Conservation (phyloP, 2,113 vertebrate species). For the Microcebus lehilahytsara region DNA sequence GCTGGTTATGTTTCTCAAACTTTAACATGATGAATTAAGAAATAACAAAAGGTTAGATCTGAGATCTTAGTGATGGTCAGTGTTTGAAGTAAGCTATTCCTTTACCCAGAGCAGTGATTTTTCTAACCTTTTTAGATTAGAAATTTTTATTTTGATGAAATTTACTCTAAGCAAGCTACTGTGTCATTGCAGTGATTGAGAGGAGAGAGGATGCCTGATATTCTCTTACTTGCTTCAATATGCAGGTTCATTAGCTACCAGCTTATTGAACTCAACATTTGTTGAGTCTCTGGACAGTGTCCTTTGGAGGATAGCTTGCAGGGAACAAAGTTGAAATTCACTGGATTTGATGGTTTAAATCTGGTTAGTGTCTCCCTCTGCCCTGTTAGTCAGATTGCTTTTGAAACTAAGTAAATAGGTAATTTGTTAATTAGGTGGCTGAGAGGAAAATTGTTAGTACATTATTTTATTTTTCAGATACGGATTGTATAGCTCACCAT, state of each 20-base stretch:
- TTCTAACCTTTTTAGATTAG: not conserved
- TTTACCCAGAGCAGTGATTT: not conserved
- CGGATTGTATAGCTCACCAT: constrained; percentile 97
- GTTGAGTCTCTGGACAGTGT: not conserved
- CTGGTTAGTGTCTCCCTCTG: not conserved
- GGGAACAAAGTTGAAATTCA: not conserved
- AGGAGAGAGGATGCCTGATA: not conserved
- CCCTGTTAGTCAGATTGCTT: not conserved
- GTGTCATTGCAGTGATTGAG: not conserved
- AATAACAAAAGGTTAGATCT: constrained; percentile 3
- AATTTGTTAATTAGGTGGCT: constrained; percentile 43
- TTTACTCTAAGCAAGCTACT: not conserved
- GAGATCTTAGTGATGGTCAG: not conserved
- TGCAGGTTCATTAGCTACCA: not conserved
- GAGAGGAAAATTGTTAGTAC: constrained; percentile 49
- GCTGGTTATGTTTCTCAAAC: not conserved
- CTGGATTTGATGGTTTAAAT: constrained; percentile 27
- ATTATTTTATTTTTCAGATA: constrained; percentile 88
- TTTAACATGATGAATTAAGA: not conserved
- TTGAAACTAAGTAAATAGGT: constrained; percentile 19
- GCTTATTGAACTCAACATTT: not conserved
- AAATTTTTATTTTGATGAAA: not conserved
- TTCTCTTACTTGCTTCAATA: not conserved
- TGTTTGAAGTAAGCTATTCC: not conserved
- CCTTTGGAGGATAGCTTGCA: not conserved